Conservation (phyloP, 2,113 vertebrate species). For the cattle (Bos taurus) region DNA sequence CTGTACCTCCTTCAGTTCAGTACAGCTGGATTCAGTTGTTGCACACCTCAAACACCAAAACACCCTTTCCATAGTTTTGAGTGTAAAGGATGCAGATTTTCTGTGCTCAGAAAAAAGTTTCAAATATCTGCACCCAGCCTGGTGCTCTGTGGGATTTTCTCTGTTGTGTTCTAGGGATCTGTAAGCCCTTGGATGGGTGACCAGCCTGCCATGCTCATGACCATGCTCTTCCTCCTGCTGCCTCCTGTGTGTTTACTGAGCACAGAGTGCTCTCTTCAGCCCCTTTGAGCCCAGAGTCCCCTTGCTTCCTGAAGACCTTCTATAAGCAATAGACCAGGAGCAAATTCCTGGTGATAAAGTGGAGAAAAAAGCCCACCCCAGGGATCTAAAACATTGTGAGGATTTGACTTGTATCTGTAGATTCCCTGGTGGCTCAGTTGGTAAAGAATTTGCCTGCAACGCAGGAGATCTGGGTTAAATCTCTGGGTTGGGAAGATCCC, state of each 20-base stretch:
- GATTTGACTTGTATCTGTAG: not conserved
- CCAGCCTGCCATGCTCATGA: not conserved
- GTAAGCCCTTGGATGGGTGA: no score
- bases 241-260: not conserved
- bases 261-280: not conserved
- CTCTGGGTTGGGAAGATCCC: not conserved
- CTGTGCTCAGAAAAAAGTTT: not conserved
- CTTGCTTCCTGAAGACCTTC: not conserved
- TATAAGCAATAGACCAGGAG: no score
- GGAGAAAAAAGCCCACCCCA: not conserved
- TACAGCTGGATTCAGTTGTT: not conserved
- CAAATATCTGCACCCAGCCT: not conserved
- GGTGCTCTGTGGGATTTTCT: not conserved
- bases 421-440: not conserved
- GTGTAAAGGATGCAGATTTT: not conserved
- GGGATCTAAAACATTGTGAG: not conserved
- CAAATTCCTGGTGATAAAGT: not conserved
- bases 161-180: not conserved
- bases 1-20: not conserved
- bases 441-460: not conserved
- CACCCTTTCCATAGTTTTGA: not conserved
- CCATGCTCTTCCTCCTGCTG: not conserved
- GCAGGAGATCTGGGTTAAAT: not conserved
- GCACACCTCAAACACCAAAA: not conserved
- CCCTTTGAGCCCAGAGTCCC: fast-evolving